Evolutionary conservation across 1,140 invertebrate genomes (phyloP), one percentile per base, ranked within the genome.

Genomic region (Drosophila fuyamai): DNA sequence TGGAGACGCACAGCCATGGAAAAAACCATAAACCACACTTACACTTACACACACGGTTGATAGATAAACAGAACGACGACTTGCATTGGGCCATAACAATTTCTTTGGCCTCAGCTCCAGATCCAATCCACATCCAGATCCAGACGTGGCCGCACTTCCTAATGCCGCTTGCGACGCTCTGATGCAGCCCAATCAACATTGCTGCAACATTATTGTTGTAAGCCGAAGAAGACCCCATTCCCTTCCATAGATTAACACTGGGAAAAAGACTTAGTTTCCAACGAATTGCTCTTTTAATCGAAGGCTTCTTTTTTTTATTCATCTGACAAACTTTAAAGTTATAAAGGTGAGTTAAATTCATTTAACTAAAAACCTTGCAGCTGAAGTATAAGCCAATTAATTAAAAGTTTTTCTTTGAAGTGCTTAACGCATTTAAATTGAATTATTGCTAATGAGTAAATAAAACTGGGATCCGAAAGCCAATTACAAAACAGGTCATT

Each of bases 151-250:
- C 68, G 55, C 61, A 85, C 81, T 84, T 78, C 27, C 67, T 57
- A 84, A 84, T 81, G 68, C 68, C 58, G 32, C 38, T 36, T 62
- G 66, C 57, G 60, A 71, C 73, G 73, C 59, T 81, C 62, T 66
- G 68, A 74, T 63, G 82, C 70, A 86, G 55, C 61, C 71, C 83
- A 86, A 88, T 86, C 83, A 88, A 79, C 79, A 55, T 63, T 35
- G 55, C 66, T 35, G 51, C 58, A 36, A 73, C 46, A 40, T 70
- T 88, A 88, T 76, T 76, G 59, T 66, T 60, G 73, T 76, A 76
- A 89, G 79, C 67, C 53, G 23, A 46, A 66, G 65, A 48, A 65
- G 38, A 46, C 54, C n/a, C 51, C 32, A 41, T 57, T 47, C n/a
- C 51, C 8, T 43, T 43, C 36, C n/a, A 29, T 43, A 59, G 40